Percentiles rank a stretch among this genome's conserved stretches.
These are phyloP conservation scores for Temnopleurus reevesii DNA, from an alignment of 53 echinoderm and acorn worm genomes.

Conservation along the genomic window DNA sequence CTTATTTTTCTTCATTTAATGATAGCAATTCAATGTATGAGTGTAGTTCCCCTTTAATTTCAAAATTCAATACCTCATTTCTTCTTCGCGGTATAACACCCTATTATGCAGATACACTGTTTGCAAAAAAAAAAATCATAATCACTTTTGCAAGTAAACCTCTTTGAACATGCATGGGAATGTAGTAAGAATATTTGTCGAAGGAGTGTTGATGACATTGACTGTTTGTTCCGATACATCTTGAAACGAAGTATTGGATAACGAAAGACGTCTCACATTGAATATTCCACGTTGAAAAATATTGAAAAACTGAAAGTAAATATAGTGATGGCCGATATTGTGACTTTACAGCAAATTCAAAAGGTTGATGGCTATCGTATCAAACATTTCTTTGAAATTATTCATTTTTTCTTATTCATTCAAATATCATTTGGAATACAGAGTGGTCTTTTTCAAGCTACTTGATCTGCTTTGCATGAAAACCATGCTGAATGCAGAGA, in stretches of 20 bases:
- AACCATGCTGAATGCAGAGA: not conserved
- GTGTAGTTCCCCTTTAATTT: no score
- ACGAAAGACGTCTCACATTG: not conserved
- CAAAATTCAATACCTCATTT: no score
- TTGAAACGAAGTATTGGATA: not conserved
- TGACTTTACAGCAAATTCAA: not conserved
- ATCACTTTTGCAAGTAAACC: no score
- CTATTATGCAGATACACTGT: not conserved
- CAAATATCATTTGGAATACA: no score
- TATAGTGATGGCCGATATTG: not conserved
- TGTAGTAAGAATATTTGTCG: not conserved
- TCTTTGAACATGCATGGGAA: not conserved
- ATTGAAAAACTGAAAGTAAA: not conserved
- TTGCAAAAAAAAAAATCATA: not conserved
- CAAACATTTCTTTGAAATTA: not conserved
- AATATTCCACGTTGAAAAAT: not conserved
- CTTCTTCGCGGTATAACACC: no score
- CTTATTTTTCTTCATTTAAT: no score
- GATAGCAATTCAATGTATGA: no score
- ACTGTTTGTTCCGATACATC: not conserved
- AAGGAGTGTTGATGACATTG: not conserved
- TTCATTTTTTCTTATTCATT: not conserved
- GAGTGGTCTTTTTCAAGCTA: no score
- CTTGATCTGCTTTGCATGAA: no score
- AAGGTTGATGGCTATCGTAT: not conserved